A percentile compares a stretch with the other conserved stretches of the same genome.
phyloP scores from a whole-genome alignment of 2,888 invertebrate species.

The Mesorhabditis spiculigera region DNA sequence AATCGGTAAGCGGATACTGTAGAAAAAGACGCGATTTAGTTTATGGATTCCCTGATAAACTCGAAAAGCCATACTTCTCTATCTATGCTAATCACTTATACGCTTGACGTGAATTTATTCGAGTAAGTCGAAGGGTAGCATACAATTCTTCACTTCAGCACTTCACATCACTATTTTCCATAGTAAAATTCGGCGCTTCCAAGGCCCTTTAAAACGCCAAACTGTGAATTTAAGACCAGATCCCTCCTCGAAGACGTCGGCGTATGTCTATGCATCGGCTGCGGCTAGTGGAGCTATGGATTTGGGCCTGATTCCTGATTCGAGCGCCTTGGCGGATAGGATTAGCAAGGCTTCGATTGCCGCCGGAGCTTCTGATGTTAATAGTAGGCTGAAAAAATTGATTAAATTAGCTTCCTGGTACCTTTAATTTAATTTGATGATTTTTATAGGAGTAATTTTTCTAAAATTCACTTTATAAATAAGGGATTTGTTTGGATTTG shows the following conservation, averaged over 20 bases:
- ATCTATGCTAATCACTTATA: not conserved
- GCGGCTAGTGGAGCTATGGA: not conserved
- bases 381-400: not conserved
- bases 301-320: not conserved
- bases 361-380: not conserved
- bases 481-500: not conserved
- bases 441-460: no score
- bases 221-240: not conserved
- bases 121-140: not conserved
- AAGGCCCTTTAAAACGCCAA: not conserved
- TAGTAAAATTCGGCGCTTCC: not conserved
- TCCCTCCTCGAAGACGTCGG: not conserved
- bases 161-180: no score
- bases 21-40: no score
- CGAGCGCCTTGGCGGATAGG: not conserved
- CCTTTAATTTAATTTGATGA: not conserved
- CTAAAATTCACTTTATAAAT: no score
- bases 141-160: not conserved
- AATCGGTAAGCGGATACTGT: no score
- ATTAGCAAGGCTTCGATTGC: not conserved
- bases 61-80: not conserved
- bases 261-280: not conserved
- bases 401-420: not conserved
- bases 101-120: not conserved
- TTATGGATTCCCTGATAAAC: not conserved